Evolutionary conservation across 2,888 invertebrate species (phyloP).

Genomic region (Dryocosmus kuriphilus): DNA sequence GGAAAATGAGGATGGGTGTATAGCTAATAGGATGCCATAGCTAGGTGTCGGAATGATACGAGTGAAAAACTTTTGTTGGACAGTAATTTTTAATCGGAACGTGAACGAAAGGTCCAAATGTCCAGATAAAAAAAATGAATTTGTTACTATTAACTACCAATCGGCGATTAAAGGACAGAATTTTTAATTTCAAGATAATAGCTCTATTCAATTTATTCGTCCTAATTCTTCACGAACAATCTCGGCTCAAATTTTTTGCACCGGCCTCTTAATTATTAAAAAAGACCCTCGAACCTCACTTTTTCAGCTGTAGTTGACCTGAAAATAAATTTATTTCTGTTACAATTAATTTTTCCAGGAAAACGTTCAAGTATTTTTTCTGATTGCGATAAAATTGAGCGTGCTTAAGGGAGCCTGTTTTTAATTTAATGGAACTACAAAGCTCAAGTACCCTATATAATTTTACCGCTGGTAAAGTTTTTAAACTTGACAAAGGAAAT

Average conservation of each 20-base stretch:
- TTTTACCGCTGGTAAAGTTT: not conserved
- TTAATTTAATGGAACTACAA: not conserved
- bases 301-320: not conserved
- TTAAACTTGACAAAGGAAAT: not conserved
- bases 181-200: not conserved
- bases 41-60: not conserved
- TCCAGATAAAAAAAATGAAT: not conserved
- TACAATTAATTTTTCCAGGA: not conserved
- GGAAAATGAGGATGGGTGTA: slow-evolving; percentile 21
- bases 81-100: slow-evolving; percentile 15
- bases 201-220: not conserved
- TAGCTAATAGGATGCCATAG: no score
- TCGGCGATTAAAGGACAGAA: not conserved
- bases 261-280: not conserved
- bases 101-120: not conserved
- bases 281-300: not conserved
- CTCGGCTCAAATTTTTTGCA: not conserved
- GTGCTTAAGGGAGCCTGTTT: not conserved
- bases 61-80: not conserved
- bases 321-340: not conserved
- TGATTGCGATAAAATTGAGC: not conserved
- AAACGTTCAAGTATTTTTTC: not conserved
- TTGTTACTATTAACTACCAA: not conserved
- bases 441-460: not conserved
- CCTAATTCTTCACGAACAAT: not conserved